phyloP scores from a whole-genome alignment of 2,888 invertebrate genomes.

The Erebia epiphron region DNA sequence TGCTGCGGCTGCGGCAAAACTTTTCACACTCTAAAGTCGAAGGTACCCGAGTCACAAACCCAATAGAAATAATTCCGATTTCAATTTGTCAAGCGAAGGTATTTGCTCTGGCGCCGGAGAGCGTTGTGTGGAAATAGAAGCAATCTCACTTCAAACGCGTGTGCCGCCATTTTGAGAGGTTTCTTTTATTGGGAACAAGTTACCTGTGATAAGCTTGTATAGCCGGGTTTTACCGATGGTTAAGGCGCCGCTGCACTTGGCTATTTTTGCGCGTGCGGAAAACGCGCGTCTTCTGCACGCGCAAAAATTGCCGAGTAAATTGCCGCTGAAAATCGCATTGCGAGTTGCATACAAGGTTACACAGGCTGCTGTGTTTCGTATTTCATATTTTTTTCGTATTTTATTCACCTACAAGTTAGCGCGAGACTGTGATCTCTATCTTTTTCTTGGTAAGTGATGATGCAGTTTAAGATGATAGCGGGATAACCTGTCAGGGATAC shows the following conservation, averaged over 20 bases:
- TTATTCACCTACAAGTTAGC: too few relatives aligned
- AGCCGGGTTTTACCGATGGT: neutral
- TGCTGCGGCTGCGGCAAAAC: neutral
- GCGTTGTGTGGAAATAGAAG: slow-evolving; percentile 9
- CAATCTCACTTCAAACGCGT: slow-evolving; percentile 6
- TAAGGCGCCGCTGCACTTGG: neutral
- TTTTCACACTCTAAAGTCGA: neutral
- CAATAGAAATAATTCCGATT: slow-evolving; percentile 17
- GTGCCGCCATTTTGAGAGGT: slow-evolving; percentile 10
- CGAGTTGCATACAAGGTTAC: too few relatives aligned
- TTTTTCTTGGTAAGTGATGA: too few relatives aligned
- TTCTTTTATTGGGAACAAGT: slow-evolving; percentile 4
- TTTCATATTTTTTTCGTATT: too few relatives aligned
- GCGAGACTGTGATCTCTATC: too few relatives aligned
- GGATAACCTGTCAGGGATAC: too few relatives aligned
- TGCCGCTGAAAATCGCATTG: neutral
- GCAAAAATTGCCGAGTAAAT: too few relatives aligned
- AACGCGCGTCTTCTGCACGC: too few relatives aligned
- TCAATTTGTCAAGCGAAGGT: slow-evolving; percentile 16
- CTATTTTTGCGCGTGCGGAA: too few relatives aligned
- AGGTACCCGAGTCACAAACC: neutral
- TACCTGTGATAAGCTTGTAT: slow-evolving; percentile 6
- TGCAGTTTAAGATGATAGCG: too few relatives aligned
- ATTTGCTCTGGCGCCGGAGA: slow-evolving; percentile 10
- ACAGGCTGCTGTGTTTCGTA: too few relatives aligned